A percentile compares a stretch with the other conserved stretches of the same genome.
These are phyloP conservation scores for Aleiodes sp. DNA, from an alignment of 1,140 invertebrate genomes.

Conservation along the genomic window DNA sequence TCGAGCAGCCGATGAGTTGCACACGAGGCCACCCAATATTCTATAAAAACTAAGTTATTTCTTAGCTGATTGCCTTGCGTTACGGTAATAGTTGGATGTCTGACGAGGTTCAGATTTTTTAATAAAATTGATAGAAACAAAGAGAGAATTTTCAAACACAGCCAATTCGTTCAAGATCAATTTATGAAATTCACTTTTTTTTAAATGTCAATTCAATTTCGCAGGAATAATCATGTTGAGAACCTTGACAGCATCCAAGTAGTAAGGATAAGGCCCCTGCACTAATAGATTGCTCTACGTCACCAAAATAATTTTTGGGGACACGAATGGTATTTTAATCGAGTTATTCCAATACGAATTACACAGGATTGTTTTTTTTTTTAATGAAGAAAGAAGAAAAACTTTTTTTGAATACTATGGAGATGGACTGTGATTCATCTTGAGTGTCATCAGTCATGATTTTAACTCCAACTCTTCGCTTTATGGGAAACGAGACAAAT, in stretches of 20 bases:
- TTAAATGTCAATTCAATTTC: constrained; percentile 8
- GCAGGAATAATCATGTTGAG: constrained; percentile 26
- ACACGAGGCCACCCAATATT: constrained; percentile 56
- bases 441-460: no score
- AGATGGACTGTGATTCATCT: no score
- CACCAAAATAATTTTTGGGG: constrained; percentile 38
- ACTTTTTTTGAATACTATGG: no score
- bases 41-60: constrained; percentile 68
- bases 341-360: no score
- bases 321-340: not conserved
- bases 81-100: constrained; percentile 55
- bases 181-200: no score
- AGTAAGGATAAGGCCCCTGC: constrained; percentile 67
- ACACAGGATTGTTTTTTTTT: no score
- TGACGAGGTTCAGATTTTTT: constrained; percentile 15
- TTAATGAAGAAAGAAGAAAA: no score
- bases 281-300: constrained; percentile 66
- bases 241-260: constrained; percentile 48
- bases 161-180: no score
- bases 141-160: no score
- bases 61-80: constrained; percentile 67
- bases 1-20: constrained; percentile 36
- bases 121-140: not conserved
- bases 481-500: no score
- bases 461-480: no score